phyloP scores from a whole-genome alignment of 1,140 invertebrate genomes.

The Drosophila equinoxialis region DNA sequence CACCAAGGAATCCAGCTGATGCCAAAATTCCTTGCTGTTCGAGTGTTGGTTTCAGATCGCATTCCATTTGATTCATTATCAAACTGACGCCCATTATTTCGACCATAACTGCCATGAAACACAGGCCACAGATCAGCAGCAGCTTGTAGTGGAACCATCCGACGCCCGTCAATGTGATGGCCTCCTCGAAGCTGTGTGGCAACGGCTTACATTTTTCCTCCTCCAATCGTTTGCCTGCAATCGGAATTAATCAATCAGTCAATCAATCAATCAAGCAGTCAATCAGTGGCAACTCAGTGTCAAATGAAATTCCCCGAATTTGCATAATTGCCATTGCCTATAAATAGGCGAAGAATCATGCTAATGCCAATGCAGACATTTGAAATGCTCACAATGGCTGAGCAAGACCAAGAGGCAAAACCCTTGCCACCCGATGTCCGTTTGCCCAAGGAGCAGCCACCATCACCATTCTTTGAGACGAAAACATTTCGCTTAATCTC shows the following conservation, averaged over 20 bases:
- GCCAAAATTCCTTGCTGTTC: constrained; percentile 87
- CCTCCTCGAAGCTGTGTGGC: constrained; percentile 85
- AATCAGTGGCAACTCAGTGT: not conserved
- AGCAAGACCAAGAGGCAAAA: not conserved
- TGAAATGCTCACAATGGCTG: constrained; percentile 17
- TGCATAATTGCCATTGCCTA: constrained; percentile 22
- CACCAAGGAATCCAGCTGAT: constrained; percentile 87
- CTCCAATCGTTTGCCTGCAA: not conserved
- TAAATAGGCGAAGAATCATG: constrained; percentile 4
- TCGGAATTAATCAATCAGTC: constrained; percentile 5
- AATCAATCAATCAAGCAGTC: constrained; percentile 1
- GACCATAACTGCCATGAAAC: constrained; percentile 77
- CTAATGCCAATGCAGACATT: not conserved
- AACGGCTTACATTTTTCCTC: constrained; percentile 30
- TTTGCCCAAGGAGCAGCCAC: constrained; percentile 59
- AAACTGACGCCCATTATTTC: constrained; percentile 75
- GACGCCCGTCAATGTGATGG: constrained; percentile 60
- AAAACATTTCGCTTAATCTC: constrained; percentile 74
- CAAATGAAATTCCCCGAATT: not conserved
- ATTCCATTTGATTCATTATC: constrained; percentile 73
- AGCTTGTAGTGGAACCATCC: constrained; percentile 71
- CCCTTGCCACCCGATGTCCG: constrained; percentile 41
- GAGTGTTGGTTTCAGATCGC: constrained; percentile 87
- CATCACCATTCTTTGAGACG: constrained; percentile 65
- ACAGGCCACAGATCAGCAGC: constrained; percentile 68